Evolutionary conservation across 2,888 invertebrate genomes (phyloP).

Genomic region (Elgonia sp.): DNA sequence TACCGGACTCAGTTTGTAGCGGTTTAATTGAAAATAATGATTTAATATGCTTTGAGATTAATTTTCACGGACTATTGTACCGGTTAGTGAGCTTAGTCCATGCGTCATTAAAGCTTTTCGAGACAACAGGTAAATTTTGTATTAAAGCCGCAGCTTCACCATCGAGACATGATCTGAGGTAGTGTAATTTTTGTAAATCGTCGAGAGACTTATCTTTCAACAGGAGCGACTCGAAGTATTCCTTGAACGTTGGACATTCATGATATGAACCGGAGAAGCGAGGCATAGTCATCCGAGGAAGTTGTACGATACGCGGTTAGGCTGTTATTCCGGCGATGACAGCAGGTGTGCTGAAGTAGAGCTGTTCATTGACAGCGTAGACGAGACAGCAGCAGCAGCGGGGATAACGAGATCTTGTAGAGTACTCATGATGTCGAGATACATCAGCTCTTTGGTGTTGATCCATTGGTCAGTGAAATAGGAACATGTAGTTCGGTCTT

Average conservation of each 20-base stretch:
- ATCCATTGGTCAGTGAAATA: not conserved
- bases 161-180: not conserved
- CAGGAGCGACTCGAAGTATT: constrained; percentile 12
- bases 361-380: no score
- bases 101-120: not conserved
- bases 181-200: constrained; percentile 1
- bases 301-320: not conserved
- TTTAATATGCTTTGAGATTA: not conserved
- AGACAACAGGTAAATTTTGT: not conserved
- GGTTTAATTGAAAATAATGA: not conserved
- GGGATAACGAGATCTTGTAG: not conserved
- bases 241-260: constrained; percentile 8
- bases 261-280: not conserved
- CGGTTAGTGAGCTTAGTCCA: not conserved
- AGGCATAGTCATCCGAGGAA: not conserved
- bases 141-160: not conserved
- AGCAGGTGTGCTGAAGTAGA: no score
- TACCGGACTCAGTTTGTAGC: not conserved
- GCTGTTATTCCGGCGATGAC: no score
- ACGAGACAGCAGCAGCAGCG: not conserved
- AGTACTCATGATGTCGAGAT: not conserved
- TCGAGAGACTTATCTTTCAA: not conserved
- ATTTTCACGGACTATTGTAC: not conserved
- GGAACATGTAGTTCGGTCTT: not conserved
- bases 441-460: not conserved